Conservation (phyloP, 2,888 invertebrate species). For the Pristionchus fissidentatus region DNA sequence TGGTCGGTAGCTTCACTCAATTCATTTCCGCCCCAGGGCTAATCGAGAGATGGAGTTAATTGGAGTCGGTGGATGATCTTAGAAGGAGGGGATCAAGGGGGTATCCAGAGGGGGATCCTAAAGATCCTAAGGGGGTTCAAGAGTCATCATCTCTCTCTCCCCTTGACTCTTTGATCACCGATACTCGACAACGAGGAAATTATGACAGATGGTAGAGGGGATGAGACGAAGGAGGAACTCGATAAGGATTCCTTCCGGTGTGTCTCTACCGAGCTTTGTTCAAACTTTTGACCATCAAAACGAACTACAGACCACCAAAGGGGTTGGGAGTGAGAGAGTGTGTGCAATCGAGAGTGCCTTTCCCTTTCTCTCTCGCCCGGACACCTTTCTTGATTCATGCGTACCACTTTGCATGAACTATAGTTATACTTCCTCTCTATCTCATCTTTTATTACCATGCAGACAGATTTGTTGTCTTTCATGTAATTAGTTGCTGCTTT, state of each 20-base stretch:
- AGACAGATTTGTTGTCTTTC: too few relatives aligned
- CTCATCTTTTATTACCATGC: too few relatives aligned
- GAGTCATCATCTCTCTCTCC: constrained; percentile 6
- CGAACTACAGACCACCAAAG: too few relatives aligned
- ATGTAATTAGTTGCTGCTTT: too few relatives aligned
- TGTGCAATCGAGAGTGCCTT: too few relatives aligned
- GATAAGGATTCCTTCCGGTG: background rate
- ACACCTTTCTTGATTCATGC: background rate
- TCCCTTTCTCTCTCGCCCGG: too few relatives aligned
- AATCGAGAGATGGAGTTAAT: constrained; percentile 30
- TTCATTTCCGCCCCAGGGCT: background rate
- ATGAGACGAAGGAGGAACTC: background rate
- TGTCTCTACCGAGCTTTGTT: too few relatives aligned
- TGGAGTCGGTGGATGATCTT: constrained; percentile 16
- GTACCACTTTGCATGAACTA: too few relatives aligned
- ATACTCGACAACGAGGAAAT: constrained; percentile 16
- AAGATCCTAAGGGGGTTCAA: background rate
- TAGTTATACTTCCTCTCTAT: too few relatives aligned
- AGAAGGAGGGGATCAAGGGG: constrained; percentile 23
- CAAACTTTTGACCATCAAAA: too few relatives aligned
- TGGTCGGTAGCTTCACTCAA: background rate
- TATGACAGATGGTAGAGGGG: constrained; percentile 32
- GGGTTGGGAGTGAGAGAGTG: too few relatives aligned
- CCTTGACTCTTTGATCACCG: constrained; percentile 18
- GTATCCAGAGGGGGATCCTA: constrained; percentile 23